Evolutionary conservation across 2,888 invertebrate species (phyloP), one percentile per base, ranked within the genome.

Genomic region (Hirudinaria manillensis): DNA sequence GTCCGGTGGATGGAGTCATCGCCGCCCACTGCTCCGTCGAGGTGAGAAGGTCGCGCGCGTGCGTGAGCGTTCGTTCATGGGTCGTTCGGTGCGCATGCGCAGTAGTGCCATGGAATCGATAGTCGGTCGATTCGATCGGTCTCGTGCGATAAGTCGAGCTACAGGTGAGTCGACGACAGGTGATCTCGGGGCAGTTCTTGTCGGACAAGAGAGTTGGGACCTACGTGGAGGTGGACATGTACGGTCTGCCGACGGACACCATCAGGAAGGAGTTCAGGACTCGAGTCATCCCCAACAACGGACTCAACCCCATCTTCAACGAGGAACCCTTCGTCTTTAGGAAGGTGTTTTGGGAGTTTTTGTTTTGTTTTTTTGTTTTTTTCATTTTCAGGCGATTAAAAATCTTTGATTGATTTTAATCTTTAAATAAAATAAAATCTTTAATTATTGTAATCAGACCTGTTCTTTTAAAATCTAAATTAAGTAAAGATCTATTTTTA

Each of bases 191-290:
- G 0, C 98, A 99, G 88, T 99, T 99, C 87, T 89, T 99, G 83
- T 98, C 97, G 0, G 99, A 99, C 87, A 96, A 96, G 87, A 98
- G 97, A 86, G 92, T 97, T 73, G 97, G 98, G 34, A 99, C 99
- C 0, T 99, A 97, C 87, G 99, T 99, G 27, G 99, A 99, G 86
- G 98, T 99, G 77, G 99, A 99, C 87, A 99, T 99, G 99, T 91
- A 91, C 83, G 91, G 91, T 65, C 88, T 99, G 80, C 98, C 99
- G 0, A 93, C 99, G 0, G 99, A 99, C 86, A 99, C 99, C 61
- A 98, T 99, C 82, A 89, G 98, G 55, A 95, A 94, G 85, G 99
- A 99, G 88, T 99, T 97, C 87, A 89, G 96, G 36, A 99, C 99
- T 0, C 81, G 95, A 79, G 90, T 96, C 88, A 95, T 99, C 79